phyloP scores from a whole-genome alignment of 1,140 invertebrate species.

The Pissodes strobi region DNA sequence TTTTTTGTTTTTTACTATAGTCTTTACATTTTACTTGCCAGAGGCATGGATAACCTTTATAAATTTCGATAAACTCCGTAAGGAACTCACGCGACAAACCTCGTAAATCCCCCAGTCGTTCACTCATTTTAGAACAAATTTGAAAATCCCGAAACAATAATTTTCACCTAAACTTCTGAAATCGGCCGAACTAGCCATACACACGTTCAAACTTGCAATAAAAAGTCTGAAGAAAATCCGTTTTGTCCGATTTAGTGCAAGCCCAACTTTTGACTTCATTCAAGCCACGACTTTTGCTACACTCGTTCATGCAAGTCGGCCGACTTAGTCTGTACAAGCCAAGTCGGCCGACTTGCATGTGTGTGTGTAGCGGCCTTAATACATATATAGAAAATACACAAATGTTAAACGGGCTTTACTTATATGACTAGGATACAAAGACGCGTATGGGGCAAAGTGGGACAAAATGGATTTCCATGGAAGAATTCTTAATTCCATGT shows the following conservation, averaged over 20 bases:
- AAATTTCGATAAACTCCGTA: constrained; percentile 4
- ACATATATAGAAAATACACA: no score
- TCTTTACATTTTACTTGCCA: constrained; percentile 1
- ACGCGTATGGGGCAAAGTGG: no score
- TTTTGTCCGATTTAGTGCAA: constrained; percentile 11
- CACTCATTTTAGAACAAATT: constrained; percentile 12
- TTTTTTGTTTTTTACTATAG: constrained; percentile 1
- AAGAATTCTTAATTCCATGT: no score
- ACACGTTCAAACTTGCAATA: constrained; percentile 14
- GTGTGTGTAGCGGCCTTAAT: no score
- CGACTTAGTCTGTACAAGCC: constrained; percentile 6
- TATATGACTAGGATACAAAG: no score
- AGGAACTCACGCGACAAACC: constrained; percentile 8
- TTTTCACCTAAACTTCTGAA: constrained; percentile 8
- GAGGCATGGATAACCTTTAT: constrained; percentile 1
- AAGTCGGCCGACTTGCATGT: no score
- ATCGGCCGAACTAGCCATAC: constrained; percentile 1
- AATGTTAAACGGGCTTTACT: no score
- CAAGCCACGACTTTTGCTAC: constrained; percentile 3
- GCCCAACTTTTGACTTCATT: constrained; percentile 9
- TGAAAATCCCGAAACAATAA: not conserved
- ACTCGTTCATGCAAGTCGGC: constrained; percentile 9
- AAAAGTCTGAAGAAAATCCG: constrained; percentile 13
- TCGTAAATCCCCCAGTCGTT: constrained; percentile 9
- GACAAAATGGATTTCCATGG: no score